phyloP scores from a whole-genome alignment of 2,888 invertebrate genomes.

The Rhopalosiphum nymphaeae region DNA sequence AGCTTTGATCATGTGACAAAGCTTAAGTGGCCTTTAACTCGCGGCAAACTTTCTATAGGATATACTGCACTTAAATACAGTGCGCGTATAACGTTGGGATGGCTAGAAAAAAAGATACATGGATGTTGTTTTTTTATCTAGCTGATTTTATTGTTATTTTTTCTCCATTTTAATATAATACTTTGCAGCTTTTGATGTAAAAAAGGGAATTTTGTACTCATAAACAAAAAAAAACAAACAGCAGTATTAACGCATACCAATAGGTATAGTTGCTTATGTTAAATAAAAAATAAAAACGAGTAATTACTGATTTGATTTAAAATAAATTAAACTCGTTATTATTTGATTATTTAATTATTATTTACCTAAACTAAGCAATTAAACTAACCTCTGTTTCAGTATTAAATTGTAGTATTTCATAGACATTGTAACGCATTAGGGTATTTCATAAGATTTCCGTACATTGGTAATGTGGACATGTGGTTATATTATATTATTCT shows the following conservation, averaged over 20 bases:
- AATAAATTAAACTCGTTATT: neutral
- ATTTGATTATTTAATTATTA: neutral
- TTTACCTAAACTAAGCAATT: neutral
- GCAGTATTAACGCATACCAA: neutral
- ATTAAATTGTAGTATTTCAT: neutral
- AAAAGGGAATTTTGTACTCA: neutral
- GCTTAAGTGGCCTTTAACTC: conserved; percentile 62
- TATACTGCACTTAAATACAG: conserved; percentile 25
- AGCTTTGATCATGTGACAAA: conserved; percentile 63
- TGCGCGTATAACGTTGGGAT: neutral
- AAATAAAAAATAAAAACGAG: neutral
- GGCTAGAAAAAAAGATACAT: conserved; percentile 22
- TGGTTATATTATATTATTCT: neutral
- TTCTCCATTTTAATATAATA: neutral
- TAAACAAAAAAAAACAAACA: neutral
- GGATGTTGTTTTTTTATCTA: conserved; percentile 21
- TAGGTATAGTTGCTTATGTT: neutral
- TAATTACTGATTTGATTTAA: neutral
- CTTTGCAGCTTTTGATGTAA: conserved; percentile 16
- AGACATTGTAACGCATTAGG: neutral
- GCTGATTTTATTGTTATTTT: conserved; percentile 39
- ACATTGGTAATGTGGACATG: neutral
- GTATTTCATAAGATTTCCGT: neutral
- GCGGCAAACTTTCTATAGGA: conserved; percentile 38
- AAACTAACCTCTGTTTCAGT: neutral